Base-by-base conservation (phyloP, 2,888 invertebrate genomes). In the Heliconius hortense region DNA sequence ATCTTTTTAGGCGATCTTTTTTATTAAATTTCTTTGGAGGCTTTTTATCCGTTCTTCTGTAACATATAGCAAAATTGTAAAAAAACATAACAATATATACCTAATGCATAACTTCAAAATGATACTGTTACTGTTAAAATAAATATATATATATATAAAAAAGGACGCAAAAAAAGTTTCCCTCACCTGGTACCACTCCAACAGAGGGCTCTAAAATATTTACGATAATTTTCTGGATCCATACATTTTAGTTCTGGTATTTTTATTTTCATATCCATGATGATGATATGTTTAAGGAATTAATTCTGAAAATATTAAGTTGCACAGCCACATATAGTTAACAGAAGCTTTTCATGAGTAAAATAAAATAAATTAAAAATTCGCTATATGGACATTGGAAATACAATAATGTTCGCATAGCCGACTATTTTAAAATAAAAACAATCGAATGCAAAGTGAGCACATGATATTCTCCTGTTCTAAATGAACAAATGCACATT, bases 171-270 rank as follows among this genome's bases (percentile, higher is more conserved):
- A 24, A 24, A 59, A 59, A 24, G 59, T n/a, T n/a, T n/a, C 7
- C 18, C 35, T 71, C 39, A 92, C 92, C 90, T 89, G 43, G 87
- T 86, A 5, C 90, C 89, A 82, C 88, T 91, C 94, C 93, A 94
- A 80, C 92, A 93, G 63, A 94, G 81, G 26, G 89, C 84, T 13
- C 89, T 85, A 79, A 93, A 94, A 80, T 87, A 90, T 77, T 90
- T 90, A 70, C 87, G 84, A 77, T 93, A 93, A 78, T 92, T 91
- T 48, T 92, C 92, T n/a, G 92, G 90, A 75, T 92, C 92, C 92
- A 94, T 87, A 77, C 90, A 93, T 84, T 85, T 85, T 77, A 93
- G 79, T 82, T 94, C 94, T 0, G 91, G 89, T 72, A 87, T 85
- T 80, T 87, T 87, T 81, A 88, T 87, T 79, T 82, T 87, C 73